Evolutionary conservation across 2,888 invertebrate genomes (phyloP).

Genomic region (Melitaea athalia): DNA sequence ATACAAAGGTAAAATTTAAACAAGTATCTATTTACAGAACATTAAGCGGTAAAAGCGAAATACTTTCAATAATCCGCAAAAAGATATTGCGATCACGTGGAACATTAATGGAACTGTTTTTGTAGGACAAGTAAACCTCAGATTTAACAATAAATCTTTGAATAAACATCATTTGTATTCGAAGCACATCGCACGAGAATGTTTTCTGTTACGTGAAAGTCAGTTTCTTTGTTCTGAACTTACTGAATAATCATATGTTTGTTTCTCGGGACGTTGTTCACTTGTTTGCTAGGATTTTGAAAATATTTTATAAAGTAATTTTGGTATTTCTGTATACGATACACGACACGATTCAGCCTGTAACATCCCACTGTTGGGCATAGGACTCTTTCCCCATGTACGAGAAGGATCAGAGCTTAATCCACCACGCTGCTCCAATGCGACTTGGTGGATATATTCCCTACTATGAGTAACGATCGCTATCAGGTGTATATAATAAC

Average conservation of each 20-base stretch:
- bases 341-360: no score
- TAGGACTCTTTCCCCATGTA: no score
- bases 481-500: no score
- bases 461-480: no score
- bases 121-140: conserved; percentile 14
- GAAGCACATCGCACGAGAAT: neutral
- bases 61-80: conserved; percentile 2
- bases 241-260: neutral
- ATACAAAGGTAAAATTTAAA: neutral
- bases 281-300: no score
- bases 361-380: no score
- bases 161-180: conserved; percentile 14
- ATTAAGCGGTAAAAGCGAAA: neutral
- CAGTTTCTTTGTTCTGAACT: neutral
- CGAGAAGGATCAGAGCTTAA: no score
- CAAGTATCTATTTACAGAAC: neutral
- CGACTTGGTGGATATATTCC: no score
- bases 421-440: no score
- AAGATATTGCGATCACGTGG: neutral
- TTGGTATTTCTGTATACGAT: no score
- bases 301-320: no score
- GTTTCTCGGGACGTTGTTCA: neutral
- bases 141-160: conserved; percentile 10
- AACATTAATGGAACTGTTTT: conserved; percentile 5
- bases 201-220: neutral